These are phyloP conservation scores for Erpetoichthys calabaricus DNA, from an alignment of 2,797 vertebrate genomes.

Conservation along the genomic window DNA sequence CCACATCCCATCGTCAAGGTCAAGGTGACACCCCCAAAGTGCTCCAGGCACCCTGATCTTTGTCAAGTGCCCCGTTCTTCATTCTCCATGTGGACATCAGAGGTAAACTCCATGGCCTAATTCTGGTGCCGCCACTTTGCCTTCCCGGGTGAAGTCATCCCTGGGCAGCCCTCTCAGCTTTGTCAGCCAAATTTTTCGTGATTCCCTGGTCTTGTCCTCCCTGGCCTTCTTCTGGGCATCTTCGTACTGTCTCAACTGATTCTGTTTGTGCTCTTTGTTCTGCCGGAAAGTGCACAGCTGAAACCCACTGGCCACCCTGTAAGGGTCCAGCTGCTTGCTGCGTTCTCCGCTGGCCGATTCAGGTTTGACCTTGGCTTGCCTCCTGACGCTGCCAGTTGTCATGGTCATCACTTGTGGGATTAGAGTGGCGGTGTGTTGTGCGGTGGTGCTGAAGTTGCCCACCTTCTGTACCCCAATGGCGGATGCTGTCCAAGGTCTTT, in stretches of 20 bases:
- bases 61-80: no score
- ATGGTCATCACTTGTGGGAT: conserved; percentile 12
- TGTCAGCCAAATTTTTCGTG: conserved; percentile 37
- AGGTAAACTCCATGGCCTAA: conserved; percentile 37
- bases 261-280: conserved; percentile 23
- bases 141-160: conserved; percentile 30
- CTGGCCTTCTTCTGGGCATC: conserved; percentile 14
- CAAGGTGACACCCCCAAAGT: no score
- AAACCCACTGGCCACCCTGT: conserved; percentile 27
- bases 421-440: conserved; percentile 17
- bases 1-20: no score
- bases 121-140: conserved; percentile 40
- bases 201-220: conserved; percentile 18
- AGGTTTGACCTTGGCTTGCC: conserved; percentile 7
- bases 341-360: not conserved
- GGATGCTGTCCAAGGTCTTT: conserved; percentile 6
- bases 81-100: no score
- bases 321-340: conserved; percentile 20
- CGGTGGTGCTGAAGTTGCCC: conserved; percentile 9
- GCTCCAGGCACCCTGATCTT: no score
- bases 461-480: not conserved
- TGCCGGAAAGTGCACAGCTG: conserved; percentile 40
- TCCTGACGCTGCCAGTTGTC: not conserved
- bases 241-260: conserved; percentile 18
- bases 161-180: conserved; percentile 38